A percentile compares a stretch with the other conserved stretches of the same genome.
These are phyloP conservation scores for Grantiella picta DNA, from an alignment of 2,113 vertebrate genomes.

Conservation along the genomic window DNA sequence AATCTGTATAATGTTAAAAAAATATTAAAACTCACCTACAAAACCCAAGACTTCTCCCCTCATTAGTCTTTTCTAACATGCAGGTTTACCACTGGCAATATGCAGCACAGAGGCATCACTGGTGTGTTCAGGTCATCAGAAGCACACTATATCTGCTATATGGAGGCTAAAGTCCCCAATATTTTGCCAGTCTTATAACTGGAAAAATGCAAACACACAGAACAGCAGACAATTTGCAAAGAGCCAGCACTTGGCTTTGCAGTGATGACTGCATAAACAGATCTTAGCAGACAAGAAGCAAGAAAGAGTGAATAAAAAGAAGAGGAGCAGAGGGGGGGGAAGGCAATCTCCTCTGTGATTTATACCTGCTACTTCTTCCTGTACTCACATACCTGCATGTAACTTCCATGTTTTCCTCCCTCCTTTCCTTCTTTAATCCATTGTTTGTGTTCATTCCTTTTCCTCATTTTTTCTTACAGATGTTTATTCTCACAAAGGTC, in stretches of 20 bases:
- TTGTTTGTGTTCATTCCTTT: background rate
- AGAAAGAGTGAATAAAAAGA: background rate
- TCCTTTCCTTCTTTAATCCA: background rate
- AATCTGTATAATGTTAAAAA: slow-evolving; percentile 4
- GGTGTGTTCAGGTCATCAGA: background rate
- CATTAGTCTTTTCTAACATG: background rate
- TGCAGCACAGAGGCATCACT: background rate
- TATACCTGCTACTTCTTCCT: background rate
- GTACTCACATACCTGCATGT: background rate
- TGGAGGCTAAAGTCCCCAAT: background rate
- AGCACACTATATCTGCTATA: background rate
- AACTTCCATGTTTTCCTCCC: background rate
- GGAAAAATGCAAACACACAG: background rate
- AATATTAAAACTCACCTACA: slow-evolving; percentile 55
- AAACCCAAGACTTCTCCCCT: background rate
- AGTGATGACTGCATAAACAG: background rate
- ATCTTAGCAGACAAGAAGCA: background rate
- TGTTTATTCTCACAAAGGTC: background rate
- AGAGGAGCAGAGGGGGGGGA: background rate
- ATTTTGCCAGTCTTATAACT: background rate
- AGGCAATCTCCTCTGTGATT: background rate
- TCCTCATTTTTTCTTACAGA: background rate
- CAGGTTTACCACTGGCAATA: background rate
- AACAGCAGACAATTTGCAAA: background rate
- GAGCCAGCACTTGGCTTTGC: background rate